Evolutionary conservation across 2,888 invertebrate species (phyloP), one percentile per base, ranked within the genome.

Genomic region (Drosophila fulvimacula): DNA sequence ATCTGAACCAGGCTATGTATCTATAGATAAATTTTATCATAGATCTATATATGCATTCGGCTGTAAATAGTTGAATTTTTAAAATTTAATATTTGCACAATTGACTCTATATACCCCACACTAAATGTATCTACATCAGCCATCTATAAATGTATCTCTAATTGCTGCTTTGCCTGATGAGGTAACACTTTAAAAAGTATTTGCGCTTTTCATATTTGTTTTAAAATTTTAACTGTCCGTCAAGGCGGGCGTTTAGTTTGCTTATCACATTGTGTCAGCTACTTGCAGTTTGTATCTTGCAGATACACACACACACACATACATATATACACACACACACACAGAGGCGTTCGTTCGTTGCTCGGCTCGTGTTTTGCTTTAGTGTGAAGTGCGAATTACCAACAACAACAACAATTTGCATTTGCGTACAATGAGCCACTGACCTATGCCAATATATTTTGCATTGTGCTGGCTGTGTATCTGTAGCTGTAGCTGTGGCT

Each of bases 361-460:
- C 19, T 17, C 44, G 46, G 30, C 30, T 17, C 36, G 48, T 49
- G 59, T 34, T 34, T 56, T 51, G 55, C 42, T 38, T 36, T 48
- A 38, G 74, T 68, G 86, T 70, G 72, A 89, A 82, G 88, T 89
- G 86, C 78, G 89, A 88, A 89, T 84, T 89, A 80, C 75, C 82
- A 58, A 59, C 77, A 64, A 64, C 80, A 68, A 62, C 61, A 55
- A 87, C 85, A 88, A 89, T 91, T 90, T 89, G 91, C 91, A 90
- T 90, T 83, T 87, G 88, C 88, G 90, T 90, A 90, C 91, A 91
- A 91, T 90, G 91, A 91, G 91, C 91, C 91, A 91, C 91, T 91
- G 91, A 91, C 91, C 91, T 91, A 84, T 82, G 91, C 69, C 91
- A 91, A 91, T 83, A 84, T 73, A 81, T 76, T 90, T 89, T 89